Percentiles rank a stretch among this genome's conserved stretches.
phyloP scores from a whole-genome alignment of 2,888 invertebrate species.

The Drosophila quinaria region DNA sequence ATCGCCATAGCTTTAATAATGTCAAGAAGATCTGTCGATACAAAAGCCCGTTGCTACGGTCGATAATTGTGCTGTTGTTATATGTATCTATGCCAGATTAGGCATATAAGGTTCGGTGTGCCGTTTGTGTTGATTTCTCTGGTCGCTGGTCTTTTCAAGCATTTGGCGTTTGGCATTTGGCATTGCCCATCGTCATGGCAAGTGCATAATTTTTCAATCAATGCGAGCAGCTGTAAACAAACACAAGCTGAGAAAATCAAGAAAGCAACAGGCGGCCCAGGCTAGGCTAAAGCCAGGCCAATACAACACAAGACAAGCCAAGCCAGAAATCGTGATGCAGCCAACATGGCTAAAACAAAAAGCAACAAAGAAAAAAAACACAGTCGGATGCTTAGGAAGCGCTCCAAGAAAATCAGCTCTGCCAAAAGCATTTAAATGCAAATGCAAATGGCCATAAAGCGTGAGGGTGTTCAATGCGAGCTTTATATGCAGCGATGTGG shows the following conservation, averaged over 20 bases:
- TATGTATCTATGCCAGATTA: constrained; percentile 58
- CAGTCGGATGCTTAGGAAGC: constrained; percentile 52
- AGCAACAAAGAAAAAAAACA: neutral
- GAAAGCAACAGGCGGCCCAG: constrained; percentile 53
- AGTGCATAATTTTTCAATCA: constrained; percentile 81
- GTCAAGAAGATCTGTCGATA: neutral
- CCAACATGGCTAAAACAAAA: constrained; percentile 44
- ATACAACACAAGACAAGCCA: constrained; percentile 14
- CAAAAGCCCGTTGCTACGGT: neutral
- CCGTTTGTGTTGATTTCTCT: constrained; percentile 43
- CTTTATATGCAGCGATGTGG: constrained; percentile 80
- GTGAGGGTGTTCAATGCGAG: constrained; percentile 80
- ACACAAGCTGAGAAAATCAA: constrained; percentile 53
- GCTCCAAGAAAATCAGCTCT: constrained; percentile 41
- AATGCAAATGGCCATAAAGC: constrained; percentile 79
- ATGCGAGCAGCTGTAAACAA: constrained; percentile 81
- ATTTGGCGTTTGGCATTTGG: constrained; percentile 70
- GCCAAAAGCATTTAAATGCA: constrained; percentile 78
- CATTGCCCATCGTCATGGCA: constrained; percentile 79
- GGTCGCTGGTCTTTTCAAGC: constrained; percentile 29
- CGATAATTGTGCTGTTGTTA: constrained; percentile 12
- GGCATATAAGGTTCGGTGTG: constrained; percentile 65
- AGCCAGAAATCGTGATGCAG: constrained; percentile 53
- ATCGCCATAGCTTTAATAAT: neutral
- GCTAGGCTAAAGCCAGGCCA: constrained; percentile 8